Evolutionary conservation across 1,140 invertebrate genomes (phyloP), one percentile per base, ranked within the genome.

Genomic region (Lepidurus arcticus): DNA sequence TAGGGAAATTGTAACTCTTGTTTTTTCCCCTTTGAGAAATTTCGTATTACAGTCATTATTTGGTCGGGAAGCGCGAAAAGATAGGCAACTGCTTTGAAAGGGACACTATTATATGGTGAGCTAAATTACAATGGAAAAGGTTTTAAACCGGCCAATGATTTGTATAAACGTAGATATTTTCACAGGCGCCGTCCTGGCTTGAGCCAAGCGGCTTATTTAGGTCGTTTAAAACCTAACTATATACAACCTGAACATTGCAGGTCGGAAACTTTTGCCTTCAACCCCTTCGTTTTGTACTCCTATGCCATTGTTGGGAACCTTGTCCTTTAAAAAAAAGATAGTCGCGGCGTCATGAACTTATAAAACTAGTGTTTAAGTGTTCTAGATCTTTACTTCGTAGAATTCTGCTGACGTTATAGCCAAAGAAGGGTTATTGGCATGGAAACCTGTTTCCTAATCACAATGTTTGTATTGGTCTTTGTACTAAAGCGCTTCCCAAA

Each of bases 21-120:
- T 21, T 65, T 65, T 65, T 65, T 13, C 21, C 53, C 34, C 34
- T 34, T 34, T 16, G 53, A 16, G 3, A 65, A 65, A 7, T 13
- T 13, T 65, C 16, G 21, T 65, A 65, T 65, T 65, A 65, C 13
- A 65, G 53, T 65, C 21, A 65, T 65, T 65, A 65, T 21, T 65
- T 65, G 53, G 53, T 65, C 13, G 8, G 21, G 53, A 65, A 65
- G 53, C 53, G 53, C 53, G 53, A 65, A 65, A 21, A 65, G 53
- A 65, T 65, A 65, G 13, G 53, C 16, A 21, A 21, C 13, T n/a
- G 21, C 16, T 65, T n/a, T 3, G 21, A 21, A 65, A 47, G 53
- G 53, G 53, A 65, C 53, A 65, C 34, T 34, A 34, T 34, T 34
- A 65, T 21, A 65, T 16, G 13, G 45, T 47, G 45, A 65, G 53